Evolutionary conservation across 1,140 invertebrate species (phyloP).

Genomic region (Dinothrombium tinctorium): DNA sequence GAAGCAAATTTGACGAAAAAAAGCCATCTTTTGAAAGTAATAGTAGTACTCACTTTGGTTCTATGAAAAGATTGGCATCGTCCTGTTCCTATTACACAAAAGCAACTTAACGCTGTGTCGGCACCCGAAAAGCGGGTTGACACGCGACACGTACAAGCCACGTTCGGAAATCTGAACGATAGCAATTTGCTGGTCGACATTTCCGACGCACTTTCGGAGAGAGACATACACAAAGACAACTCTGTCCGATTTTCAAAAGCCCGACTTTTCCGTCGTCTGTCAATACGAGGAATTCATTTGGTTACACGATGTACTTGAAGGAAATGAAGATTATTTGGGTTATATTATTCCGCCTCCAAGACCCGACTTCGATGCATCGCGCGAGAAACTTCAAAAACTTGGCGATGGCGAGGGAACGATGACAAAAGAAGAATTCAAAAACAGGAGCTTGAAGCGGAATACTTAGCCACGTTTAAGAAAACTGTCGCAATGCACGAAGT

Average conservation of each 20-base stretch:
- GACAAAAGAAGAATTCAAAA: slow-evolving; percentile 97
- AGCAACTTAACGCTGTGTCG: too few relatives aligned
- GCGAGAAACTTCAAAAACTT: slow-evolving; percentile 88
- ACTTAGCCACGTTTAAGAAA: slow-evolving; percentile 97
- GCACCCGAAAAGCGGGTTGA: too few relatives aligned
- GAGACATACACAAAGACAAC: too few relatives aligned
- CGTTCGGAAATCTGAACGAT: too few relatives aligned
- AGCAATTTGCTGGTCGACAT: too few relatives aligned
- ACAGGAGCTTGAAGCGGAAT: slow-evolving; percentile 79
- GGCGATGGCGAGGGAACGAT: slow-evolving; percentile 95
- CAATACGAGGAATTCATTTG: slow-evolving; percentile 99
- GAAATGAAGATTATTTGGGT: slow-evolving; percentile 92
- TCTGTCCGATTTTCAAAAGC: slow-evolving; percentile 64
- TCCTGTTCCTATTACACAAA: too few relatives aligned
- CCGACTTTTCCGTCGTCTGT: slow-evolving; percentile 82
- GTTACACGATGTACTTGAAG: slow-evolving; percentile 90
- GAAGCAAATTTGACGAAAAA: too few relatives aligned
- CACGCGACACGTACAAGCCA: too few relatives aligned
- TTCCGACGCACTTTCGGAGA: too few relatives aligned
- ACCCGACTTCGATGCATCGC: slow-evolving; percentile 94
- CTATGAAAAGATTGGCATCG: too few relatives aligned
- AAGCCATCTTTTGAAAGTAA: too few relatives aligned
- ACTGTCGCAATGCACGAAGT: slow-evolving; percentile 99
- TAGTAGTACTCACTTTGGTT: too few relatives aligned
- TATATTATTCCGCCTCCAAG: slow-evolving; percentile 92